Conservation (phyloP, 53 echinoderm and acorn worm genomes). For the Actinopyga echinites region DNA sequence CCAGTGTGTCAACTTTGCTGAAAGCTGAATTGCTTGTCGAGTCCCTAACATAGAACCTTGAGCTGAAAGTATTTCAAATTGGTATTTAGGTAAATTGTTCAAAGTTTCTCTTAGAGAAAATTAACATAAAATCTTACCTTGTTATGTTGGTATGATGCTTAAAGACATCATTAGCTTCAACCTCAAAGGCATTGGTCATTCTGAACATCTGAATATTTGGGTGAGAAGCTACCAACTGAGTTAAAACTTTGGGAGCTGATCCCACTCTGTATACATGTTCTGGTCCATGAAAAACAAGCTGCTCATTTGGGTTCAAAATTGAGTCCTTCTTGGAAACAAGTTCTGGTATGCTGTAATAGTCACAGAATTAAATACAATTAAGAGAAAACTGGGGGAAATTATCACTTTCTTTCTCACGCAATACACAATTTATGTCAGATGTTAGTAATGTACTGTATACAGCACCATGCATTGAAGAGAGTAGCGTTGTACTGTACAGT, state of each 20-base stretch:
- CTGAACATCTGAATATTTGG: slow-evolving; percentile 49
- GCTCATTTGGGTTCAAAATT: slow-evolving; percentile 39
- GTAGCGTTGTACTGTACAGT: no score
- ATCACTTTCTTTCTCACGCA: no score
- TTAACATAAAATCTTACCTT: slow-evolving; percentile 57
- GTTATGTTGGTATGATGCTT: slow-evolving; percentile 54
- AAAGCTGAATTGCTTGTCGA: no score
- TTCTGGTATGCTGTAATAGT: slow-evolving; percentile 54
- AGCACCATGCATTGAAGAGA: no score
- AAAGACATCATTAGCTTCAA: slow-evolving; percentile 41
- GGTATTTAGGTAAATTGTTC: no score
- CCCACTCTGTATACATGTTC: slow-evolving; percentile 57
- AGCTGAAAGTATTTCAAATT: no score
- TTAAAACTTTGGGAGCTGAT: slow-evolving; percentile 14
- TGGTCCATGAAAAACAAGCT: slow-evolving; percentile 62
- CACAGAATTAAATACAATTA: not conserved
- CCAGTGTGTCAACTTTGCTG: no score
- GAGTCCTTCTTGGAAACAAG: slow-evolving; percentile 47
- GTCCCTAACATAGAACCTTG: no score
- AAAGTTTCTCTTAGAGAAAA: not conserved
- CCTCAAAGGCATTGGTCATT: slow-evolving; percentile 41
- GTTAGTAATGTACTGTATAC: no score
- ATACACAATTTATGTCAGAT: no score
- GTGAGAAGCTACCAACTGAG: slow-evolving; percentile 32
- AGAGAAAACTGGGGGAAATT: not conserved